These are phyloP conservation scores for Octonoba sinensis DNA, from an alignment of 2,888 invertebrate species.

Conservation along the genomic window DNA sequence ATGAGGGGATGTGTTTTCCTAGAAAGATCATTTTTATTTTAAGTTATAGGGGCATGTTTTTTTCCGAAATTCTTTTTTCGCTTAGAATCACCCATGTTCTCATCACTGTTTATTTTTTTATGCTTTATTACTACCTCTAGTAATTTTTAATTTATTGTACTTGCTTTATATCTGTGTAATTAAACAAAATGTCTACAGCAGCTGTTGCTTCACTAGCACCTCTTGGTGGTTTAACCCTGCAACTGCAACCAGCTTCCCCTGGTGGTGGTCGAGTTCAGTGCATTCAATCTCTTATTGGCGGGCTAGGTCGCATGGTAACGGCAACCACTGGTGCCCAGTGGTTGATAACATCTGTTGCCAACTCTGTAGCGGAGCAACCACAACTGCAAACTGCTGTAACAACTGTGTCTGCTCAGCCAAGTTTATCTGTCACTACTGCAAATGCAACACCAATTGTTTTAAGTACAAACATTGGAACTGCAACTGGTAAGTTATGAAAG, in stretches of 20 bases:
- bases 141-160: too few species aligned
- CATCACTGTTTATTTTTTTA: background rate
- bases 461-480: conserved; percentile 33
- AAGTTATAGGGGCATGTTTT: too few species aligned
- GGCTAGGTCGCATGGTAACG: conserved; percentile 75
- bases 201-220: conserved; percentile 48
- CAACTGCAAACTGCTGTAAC: conserved; percentile 20
- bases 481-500: conserved; percentile 49
- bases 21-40: too few species aligned
- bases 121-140: too few species aligned
- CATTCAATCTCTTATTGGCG: conserved; percentile 49
- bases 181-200: background rate
- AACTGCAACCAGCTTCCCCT: conserved; percentile 30
- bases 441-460: conserved; percentile 29
- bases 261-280: conserved; percentile 67
- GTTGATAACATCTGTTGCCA: conserved; percentile 75
- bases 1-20: too few species aligned
- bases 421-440: background rate
- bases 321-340: conserved; percentile 80
- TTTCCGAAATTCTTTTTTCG: too few species aligned
- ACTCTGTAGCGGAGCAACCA: conserved; percentile 26
- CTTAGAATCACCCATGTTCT: too few species aligned
- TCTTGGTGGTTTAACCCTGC: conserved; percentile 42
- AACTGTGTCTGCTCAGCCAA: background rate
- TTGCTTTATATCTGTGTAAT: background rate